A percentile compares a stretch with the other conserved stretches of the same genome.
Conservation (phyloP, 2,888 invertebrate genomes). For the Troides helena region DNA sequence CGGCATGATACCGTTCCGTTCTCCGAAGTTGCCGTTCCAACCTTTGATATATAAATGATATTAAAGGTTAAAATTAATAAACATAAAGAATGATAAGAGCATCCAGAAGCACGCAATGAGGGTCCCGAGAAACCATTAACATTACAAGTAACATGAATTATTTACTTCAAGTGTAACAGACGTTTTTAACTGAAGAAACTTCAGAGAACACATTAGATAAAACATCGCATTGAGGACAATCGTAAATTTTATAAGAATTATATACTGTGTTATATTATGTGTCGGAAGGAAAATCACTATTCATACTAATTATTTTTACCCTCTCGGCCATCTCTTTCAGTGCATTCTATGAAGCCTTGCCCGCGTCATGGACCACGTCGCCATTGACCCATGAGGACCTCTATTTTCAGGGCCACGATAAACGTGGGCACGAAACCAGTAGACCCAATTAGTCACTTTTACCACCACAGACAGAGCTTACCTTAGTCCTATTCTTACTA, state of each 20-base stretch:
- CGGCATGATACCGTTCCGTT: background rate
- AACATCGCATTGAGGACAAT: background rate
- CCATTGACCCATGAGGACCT: too few relatives aligned
- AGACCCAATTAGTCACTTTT: too few relatives aligned
- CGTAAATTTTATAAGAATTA: background rate
- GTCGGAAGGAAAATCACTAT: too few relatives aligned
- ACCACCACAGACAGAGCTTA: too few relatives aligned
- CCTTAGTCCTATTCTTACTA: too few relatives aligned
- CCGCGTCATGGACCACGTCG: too few relatives aligned
- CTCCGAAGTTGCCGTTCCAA: background rate
- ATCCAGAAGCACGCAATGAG: slow-evolving; percentile 31
- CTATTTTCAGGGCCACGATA: too few relatives aligned
- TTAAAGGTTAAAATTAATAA: background rate
- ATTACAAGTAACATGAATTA: slow-evolving; percentile 10
- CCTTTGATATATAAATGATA: slow-evolving; percentile 1
- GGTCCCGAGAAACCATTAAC: slow-evolving; percentile 27
- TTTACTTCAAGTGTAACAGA: slow-evolving; percentile 6
- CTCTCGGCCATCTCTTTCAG: too few relatives aligned
- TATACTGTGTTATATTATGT: background rate
- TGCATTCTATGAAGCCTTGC: too few relatives aligned
- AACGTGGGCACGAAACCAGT: too few relatives aligned
- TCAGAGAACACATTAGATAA: slow-evolving; percentile 3
- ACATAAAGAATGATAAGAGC: slow-evolving; percentile 11
- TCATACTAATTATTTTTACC: too few relatives aligned
- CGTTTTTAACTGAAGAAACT: background rate